Conservation (phyloP, 2,113 vertebrate species). For the Phrynosoma blainvillii region DNA sequence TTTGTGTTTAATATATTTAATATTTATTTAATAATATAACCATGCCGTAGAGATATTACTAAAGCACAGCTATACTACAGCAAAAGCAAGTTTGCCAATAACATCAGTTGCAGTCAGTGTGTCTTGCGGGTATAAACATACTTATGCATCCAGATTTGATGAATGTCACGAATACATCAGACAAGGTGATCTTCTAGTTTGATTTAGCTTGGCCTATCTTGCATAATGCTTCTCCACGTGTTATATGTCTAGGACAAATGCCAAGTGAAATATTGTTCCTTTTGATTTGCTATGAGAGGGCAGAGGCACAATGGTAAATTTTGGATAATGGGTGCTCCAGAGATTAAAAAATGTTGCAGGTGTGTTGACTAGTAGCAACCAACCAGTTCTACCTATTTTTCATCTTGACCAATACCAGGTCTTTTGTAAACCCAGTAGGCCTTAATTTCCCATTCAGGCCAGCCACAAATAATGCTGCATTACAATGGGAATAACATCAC, state of each 20-base stretch:
- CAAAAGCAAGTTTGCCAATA: not conserved
- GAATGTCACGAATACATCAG: not conserved
- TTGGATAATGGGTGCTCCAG: not conserved
- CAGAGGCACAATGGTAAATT: not conserved
- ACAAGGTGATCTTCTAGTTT: not conserved
- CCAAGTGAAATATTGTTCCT: not conserved
- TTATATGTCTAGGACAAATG: slow-evolving; percentile 4
- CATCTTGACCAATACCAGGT: not conserved
- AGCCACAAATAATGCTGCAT: not conserved
- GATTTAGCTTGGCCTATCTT: not conserved
- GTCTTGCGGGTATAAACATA: not conserved
- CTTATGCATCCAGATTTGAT: not conserved
- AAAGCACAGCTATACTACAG: not conserved
- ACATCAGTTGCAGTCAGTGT: not conserved
- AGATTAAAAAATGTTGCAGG: no score
- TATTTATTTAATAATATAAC: no score
- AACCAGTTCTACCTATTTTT: no score
- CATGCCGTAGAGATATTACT: not conserved
- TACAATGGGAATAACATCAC: not conserved
- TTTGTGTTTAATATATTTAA: not conserved
- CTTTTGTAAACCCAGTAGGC: not conserved
- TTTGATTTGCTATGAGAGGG: not conserved
- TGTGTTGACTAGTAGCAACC: no score
- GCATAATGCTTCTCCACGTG: not conserved
- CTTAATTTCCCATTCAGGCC: not conserved